Evolutionary conservation across 2,888 invertebrate species (phyloP), one percentile per base, ranked within the genome.

Genomic region (Ornithoptera priamus): DNA sequence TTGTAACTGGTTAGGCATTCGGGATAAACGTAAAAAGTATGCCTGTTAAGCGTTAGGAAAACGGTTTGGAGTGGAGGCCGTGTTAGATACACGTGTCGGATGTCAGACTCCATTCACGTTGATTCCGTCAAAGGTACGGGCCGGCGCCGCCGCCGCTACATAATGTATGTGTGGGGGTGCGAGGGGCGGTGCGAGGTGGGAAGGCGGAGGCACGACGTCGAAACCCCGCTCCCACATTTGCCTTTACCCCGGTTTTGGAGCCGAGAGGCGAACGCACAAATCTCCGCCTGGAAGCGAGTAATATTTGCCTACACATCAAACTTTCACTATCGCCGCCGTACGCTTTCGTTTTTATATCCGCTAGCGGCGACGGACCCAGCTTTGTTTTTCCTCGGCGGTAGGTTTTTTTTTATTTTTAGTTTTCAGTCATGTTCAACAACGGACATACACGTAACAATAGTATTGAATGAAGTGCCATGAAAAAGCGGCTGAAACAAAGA

Each of bases 271-370:
- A 85, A 88, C 88, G 89, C 89, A 89, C 90, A 90, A 91, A 91
- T 90, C 92, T 90, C 89, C 83, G 87, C 85, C 83, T 88, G 84
- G 83, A 83, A 88, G 82, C 89, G 87, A 83, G 88, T 85, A 86
- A 90, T 91, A 92, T 92, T 92, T 92, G 90, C 92, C 89, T 90
- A 91, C 92, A 92, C 91, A 92, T 92, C 90, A 91, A 92, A 92
- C 92, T 92, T 92, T 92, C 92, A 92, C 92, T 92, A 90, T 90
- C 92, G 81, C 77, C 92, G 81, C 77, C 74, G 85, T 84, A 78
- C 86, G 88, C 92, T 92, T 92, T 92, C 92, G 89, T 91, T 92
- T 92, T 92, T 91, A 88, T 88, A 88, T 85, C 87, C 82, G 82
- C 84, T 81, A 85, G 83, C 85, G 82, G 79, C 81, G 80, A 77